These are phyloP conservation scores for Parascotia fuliginaria DNA, from an alignment of 2,888 invertebrate genomes.

Conservation along the genomic window DNA sequence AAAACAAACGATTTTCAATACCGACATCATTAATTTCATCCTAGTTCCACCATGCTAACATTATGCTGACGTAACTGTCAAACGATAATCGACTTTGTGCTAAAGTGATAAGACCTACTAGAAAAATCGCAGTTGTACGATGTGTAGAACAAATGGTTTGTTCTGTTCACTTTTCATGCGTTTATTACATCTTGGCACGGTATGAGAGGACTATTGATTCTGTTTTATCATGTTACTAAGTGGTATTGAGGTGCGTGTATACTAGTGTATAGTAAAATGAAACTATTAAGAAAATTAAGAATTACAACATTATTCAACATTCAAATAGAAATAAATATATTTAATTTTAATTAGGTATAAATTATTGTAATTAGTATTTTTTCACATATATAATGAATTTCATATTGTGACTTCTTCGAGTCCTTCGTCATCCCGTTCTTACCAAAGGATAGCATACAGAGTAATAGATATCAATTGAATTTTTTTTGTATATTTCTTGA, in stretches of 20 bases:
- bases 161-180: constrained; percentile 74
- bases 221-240: constrained; percentile 68
- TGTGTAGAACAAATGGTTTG: constrained; percentile 66
- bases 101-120: constrained; percentile 36
- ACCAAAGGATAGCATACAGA: too few species aligned
- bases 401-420: too few species aligned
- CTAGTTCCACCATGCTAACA: constrained; percentile 56
- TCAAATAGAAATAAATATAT: too few species aligned
- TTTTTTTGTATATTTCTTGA: too few species aligned
- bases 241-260: constrained; percentile 53
- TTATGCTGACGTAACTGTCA: constrained; percentile 26
- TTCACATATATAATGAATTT: too few species aligned
- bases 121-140: constrained; percentile 30
- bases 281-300: neutral
- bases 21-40: constrained; percentile 72
- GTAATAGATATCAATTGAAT: too few species aligned
- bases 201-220: constrained; percentile 74
- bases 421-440: too few species aligned
- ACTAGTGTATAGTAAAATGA: constrained; percentile 25
- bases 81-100: constrained; percentile 43
- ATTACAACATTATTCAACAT: too few species aligned
- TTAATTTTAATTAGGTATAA: too few species aligned
- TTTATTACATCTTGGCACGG: constrained; percentile 78
- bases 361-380: too few species aligned
- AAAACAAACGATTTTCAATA: constrained; percentile 74